Percentiles rank a stretch among this genome's conserved stretches.
phyloP scores from a whole-genome alignment of 2,113 vertebrate species.

The Fregata magnificens region DNA sequence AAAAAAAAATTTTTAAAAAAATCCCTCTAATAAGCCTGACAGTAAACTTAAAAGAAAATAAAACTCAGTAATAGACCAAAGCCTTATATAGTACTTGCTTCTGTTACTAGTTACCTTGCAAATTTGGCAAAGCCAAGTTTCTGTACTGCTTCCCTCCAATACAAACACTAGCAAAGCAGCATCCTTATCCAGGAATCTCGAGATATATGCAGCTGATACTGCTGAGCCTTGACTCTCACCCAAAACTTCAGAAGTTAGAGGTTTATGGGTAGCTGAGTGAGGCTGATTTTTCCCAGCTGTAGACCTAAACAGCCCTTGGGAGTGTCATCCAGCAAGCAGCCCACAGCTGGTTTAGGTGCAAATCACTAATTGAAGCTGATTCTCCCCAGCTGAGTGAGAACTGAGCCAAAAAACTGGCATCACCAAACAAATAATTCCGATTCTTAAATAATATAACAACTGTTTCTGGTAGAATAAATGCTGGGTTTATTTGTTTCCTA shows the following conservation, averaged over 20 bases:
- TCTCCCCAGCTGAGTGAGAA: background rate
- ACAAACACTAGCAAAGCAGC: accelerated
- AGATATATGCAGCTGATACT: accelerated
- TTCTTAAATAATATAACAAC: conserved; percentile 13
- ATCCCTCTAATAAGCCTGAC: background rate
- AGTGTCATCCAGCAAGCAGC: background rate
- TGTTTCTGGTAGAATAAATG: conserved; percentile 26
- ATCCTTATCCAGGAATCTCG: accelerated
- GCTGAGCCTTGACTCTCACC: accelerated
- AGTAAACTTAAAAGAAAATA: background rate
- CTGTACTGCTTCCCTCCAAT: accelerated
- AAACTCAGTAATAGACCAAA: background rate
- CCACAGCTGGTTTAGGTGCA: background rate
- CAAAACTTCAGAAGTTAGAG: accelerated
- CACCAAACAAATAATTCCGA: background rate
- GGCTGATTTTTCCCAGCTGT: background rate
- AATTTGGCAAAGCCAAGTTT: accelerated
- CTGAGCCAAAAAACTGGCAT: background rate
- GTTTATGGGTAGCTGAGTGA: background rate
- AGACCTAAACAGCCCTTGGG: background rate
- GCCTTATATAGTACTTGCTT: accelerated
- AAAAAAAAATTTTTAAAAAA: background rate
- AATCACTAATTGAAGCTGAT: background rate
- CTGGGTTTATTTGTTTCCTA: conserved; percentile 45
- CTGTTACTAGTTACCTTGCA: background rate